Base-by-base conservation (phyloP, 2,888 invertebrate genomes). In the Spilosoma lubricipeda region DNA sequence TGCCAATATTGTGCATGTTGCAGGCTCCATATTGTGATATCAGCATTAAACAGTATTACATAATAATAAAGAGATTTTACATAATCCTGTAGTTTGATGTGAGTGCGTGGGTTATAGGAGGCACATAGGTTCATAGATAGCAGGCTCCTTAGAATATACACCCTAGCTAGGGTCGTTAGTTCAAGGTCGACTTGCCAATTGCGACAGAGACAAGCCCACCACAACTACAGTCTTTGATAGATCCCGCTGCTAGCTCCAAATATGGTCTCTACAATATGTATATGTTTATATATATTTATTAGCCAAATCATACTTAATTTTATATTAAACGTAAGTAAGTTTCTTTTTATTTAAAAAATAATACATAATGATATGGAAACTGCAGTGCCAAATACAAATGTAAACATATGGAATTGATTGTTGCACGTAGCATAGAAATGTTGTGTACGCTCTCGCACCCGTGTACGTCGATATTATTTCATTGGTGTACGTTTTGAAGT, bases 1-100 rank as follows among this genome's bases (percentile, higher is more conserved):
- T 85, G 84, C 79, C 80, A 82, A 80, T 79, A 76, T 78, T 82
- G 76, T 45, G 56, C 39, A 76, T 64, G 72, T 77, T 74, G 39
- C 52, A 69, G 69, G 15, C 39, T 56, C 36, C 56, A 27, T 63
- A 27, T 70, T 33, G 30, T 20, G 30, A 52, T 30, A 23, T 68
- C 48, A 67, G 9, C 27, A 23, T 4, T 33, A 13, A 48, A 52
- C 45, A 23, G 27, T 27, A 59, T 27, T 59, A 59, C 3, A 59
- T 27, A 59, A n/a, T 56, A 3, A n/a, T 56, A 56, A 11, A 27
- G 3, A 59, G 59, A 59, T 2, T 11, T 13, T 4, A 9, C n/a
- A 13, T 27, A 9, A n/a, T 56, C 2, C 27, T 27, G 11, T 59
- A 13, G 59, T 23, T 52, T 23, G 8, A 52, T 23, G 23, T 52